Evolutionary conservation across 2,113 vertebrate genomes (phyloP), one percentile per base, ranked within the genome.

Genomic region (Aix galericulata): DNA sequence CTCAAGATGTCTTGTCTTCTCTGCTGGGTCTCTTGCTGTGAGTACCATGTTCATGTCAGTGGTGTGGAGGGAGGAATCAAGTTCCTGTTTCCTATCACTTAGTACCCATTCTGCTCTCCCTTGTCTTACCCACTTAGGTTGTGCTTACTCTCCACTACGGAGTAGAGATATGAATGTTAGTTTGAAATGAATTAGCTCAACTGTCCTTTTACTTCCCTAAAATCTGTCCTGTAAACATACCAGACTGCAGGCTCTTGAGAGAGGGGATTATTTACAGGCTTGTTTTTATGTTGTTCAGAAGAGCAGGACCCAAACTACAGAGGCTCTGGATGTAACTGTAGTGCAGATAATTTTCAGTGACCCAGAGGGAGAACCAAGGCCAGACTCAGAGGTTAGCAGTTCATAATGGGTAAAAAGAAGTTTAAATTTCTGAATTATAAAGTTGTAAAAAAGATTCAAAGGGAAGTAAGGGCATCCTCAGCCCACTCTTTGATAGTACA

Each of bases 361-460:
- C 62, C 44, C 59, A 67, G 25, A 50, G 53, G 72, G 75, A 94
- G 38, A 80, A 42, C 38, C 29, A 72, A 85, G 86, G 46, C 72
- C 60, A 80, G 68, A 38, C 58, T 78, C 56, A 17, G 53, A 81
- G 75, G 60, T 86, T 73, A 92, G 32, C 68, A 44, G 66, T 83
- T 91, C 85, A 60, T 58, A 86, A 52, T 6, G 21, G 92, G 74
- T 72, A 89, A 90, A 80, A 46, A 85, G 87, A 89, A 83, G 81
- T 77, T 91, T 91, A 95, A 95, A 93, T 95, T 93, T 85, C 85
- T 94, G 96, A 95, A 95, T 96, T 86, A 94, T 71, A 89, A 96
- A 94, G 96, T 91, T 93, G 79, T 96, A 89, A 95, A 95, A 94
- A 88, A 95, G 76, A 97, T 93, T 96, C 93, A 86, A 87, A 95